A percentile compares a stretch with the other conserved stretches of the same genome.
phyloP scores from a whole-genome alignment of 1,140 invertebrate genomes.

The Drosophila burlai region DNA sequence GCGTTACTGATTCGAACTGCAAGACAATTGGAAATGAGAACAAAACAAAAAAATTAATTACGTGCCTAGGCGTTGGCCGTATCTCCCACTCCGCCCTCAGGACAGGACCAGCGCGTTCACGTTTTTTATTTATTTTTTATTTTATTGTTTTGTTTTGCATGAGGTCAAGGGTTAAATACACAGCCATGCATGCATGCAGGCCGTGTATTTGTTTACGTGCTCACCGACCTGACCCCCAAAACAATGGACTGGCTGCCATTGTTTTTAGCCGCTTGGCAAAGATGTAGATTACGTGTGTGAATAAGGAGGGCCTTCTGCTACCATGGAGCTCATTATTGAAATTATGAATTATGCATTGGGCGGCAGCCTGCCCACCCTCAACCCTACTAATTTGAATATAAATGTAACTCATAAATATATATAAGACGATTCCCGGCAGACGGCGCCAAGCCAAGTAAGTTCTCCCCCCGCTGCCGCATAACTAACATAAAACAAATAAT shows the following conservation, averaged over 20 bases:
- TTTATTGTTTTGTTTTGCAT: slow-evolving; percentile 37
- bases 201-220: slow-evolving; percentile 62
- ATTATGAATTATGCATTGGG: slow-evolving; percentile 67
- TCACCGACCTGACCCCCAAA: slow-evolving; percentile 31
- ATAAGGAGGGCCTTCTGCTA: slow-evolving; percentile 28
- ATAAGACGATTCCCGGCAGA: slow-evolving; percentile 36
- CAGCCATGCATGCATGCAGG: slow-evolving; percentile 30
- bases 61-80: slow-evolving; percentile 27
- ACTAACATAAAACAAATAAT: slow-evolving; percentile 58
- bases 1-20: slow-evolving; percentile 6
- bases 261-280: slow-evolving; percentile 38
- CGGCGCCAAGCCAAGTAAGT: slow-evolving; percentile 53
- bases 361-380: not conserved
- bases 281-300: slow-evolving; percentile 31
- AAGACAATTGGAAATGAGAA: slow-evolving; percentile 20
- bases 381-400: slow-evolving; percentile 57
- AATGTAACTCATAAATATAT: slow-evolving; percentile 62
- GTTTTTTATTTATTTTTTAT: not conserved
- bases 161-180: slow-evolving; percentile 69
- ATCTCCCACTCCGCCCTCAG: not conserved
- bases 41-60: slow-evolving; percentile 53
- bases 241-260: slow-evolving; percentile 61
- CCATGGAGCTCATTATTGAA: slow-evolving; percentile 64
- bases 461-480: slow-evolving; percentile 15
- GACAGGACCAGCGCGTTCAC: not conserved